Evolutionary conservation across 23 tunicate species (phyloP).

Genomic region (Aplidium turbinatum): DNA sequence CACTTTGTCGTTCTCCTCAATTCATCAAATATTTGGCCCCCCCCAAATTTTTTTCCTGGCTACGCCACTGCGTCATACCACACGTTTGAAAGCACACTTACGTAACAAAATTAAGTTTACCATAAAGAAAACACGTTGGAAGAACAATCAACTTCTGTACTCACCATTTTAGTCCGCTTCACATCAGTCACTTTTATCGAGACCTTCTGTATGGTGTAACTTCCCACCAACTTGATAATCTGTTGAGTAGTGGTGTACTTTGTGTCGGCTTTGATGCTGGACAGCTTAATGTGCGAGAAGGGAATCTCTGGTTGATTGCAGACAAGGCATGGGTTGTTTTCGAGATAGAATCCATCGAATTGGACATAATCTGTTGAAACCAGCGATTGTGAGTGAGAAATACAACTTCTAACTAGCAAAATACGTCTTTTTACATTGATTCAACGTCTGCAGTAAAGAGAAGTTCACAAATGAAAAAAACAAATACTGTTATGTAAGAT

Average conservation of each 20-base stretch:
- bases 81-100: neutral
- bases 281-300: slow-evolving; percentile 60
- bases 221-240: slow-evolving; percentile 75
- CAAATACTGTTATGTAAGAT: no score
- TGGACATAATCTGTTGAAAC: slow-evolving; percentile 88
- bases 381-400: no score
- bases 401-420: no score
- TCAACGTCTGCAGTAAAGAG: no score
- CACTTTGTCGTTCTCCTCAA: no score
- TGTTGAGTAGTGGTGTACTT: slow-evolving; percentile 92
- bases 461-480: no score
- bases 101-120: neutral
- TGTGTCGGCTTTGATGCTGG: slow-evolving; percentile 65
- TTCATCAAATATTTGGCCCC: no score
- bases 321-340: slow-evolving; percentile 88
- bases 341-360: slow-evolving; percentile 92
- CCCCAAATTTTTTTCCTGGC: no score
- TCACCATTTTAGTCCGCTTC: slow-evolving; percentile 87
- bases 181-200: slow-evolving; percentile 84
- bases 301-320: slow-evolving; percentile 86
- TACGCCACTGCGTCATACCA: no score
- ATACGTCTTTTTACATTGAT: no score
- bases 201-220: slow-evolving; percentile 70
- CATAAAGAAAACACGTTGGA: neutral
- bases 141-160: slow-evolving; percentile 4